phyloP scores from a whole-genome alignment of 2,797 vertebrate genomes.

The Lepilemur septentrionalis region DNA sequence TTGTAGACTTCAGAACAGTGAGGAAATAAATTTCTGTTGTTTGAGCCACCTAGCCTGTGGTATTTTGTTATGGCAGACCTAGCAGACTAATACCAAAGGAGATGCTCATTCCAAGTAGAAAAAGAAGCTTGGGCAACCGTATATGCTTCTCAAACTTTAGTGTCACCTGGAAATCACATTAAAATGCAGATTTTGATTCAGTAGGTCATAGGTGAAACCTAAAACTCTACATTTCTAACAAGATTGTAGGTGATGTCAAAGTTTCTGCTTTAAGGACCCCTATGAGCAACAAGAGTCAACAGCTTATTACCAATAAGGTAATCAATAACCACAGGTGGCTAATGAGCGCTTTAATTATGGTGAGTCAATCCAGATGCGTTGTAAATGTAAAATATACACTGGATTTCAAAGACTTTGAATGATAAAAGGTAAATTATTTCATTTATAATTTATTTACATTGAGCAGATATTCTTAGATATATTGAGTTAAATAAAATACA shows the following conservation, averaged over 20 bases:
- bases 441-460: not conserved
- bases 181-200: not conserved
- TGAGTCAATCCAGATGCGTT: not conserved
- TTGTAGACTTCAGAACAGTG: not conserved
- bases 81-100: not conserved
- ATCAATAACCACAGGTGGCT: not conserved
- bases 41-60: not conserved
- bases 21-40: not conserved
- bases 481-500: not conserved
- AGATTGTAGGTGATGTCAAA: not conserved
- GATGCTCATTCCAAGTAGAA: not conserved
- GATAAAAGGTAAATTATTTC: not conserved
- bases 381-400: not conserved
- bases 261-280: not conserved
- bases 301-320: not conserved
- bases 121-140: not conserved
- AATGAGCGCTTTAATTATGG: not conserved
- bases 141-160: not conserved
- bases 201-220: not conserved
- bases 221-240: not conserved
- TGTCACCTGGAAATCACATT: not conserved
- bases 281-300: not conserved
- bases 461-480: not conserved
- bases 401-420: not conserved
- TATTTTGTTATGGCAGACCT: not conserved